Conservation (phyloP, 2,888 invertebrate genomes). For the Notodonta ziczac region DNA sequence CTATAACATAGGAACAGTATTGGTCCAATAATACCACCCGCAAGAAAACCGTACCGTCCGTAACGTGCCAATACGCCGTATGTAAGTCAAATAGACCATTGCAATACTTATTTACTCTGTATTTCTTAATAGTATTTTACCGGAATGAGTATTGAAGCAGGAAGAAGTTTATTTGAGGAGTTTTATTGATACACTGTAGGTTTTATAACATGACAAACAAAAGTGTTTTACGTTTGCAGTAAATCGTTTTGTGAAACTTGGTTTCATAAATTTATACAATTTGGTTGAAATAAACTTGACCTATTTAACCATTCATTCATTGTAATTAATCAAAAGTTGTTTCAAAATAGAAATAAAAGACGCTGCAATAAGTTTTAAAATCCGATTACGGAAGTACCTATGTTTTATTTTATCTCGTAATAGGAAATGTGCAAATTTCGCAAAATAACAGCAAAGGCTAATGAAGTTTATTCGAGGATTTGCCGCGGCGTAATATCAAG, state of each 20-base stretch:
- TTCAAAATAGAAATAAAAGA: too few relatives aligned
- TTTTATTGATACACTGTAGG: neutral
- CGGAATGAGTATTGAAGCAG: neutral
- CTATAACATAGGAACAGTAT: conserved; percentile 62
- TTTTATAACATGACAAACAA: too few relatives aligned
- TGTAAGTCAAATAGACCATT: conserved; percentile 34
- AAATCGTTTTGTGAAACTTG: too few relatives aligned
- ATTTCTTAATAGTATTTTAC: neutral
- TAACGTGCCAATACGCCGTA: conserved; percentile 64
- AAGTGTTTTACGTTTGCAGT: too few relatives aligned
- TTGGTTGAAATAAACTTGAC: too few relatives aligned
- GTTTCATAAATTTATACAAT: too few relatives aligned
- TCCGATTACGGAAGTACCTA: neutral
- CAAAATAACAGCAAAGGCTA: conserved; percentile 34
- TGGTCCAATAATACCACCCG: conserved; percentile 60
- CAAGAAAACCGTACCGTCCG: conserved; percentile 59
- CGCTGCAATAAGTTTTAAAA: neutral
- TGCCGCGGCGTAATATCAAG: conserved; percentile 31
- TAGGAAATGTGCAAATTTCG: conserved; percentile 28
- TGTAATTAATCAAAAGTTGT: too few relatives aligned
- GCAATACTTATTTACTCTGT: conserved; percentile 27
- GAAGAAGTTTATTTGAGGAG: neutral
- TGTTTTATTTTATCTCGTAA: conserved; percentile 1
- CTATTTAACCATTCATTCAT: too few relatives aligned
- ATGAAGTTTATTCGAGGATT: conserved; percentile 40